Base-by-base conservation (phyloP, 2,797 vertebrate species). In the Alcedo atthis region DNA sequence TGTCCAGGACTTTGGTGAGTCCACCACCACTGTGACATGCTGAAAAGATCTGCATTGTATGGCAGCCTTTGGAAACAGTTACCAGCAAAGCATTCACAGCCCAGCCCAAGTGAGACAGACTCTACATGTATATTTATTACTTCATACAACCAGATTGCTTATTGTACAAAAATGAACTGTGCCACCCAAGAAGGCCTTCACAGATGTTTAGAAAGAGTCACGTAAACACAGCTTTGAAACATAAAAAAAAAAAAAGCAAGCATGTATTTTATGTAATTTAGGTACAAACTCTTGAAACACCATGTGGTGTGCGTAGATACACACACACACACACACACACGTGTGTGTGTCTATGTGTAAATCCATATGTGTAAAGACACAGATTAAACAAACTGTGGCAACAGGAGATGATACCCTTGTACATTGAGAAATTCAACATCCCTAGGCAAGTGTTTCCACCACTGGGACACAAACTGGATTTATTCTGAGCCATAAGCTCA, bases 101-200 rank as follows among this genome's bases (percentile, higher is more conserved):
- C 68, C 33, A 48, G 20, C 49, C 49, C 8, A 1, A 74, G 53
- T 0, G 0, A 88, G 55, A 43, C 28, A 73, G 67, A 37, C 69
- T 89, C 76, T 45, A 43, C 28, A 37, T 0, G 1, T 77, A 79
- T 25, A 5, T 96, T 96, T 96, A 96, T 97, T 97, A 87, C 42
- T 89, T 58, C 90, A 92, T 69, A 92, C n/a, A 96, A 61, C 35
- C 79, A 79, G 63, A 33, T 2, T 25, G 30, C n/a, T 26, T 51
- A 77, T 10, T 81, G 43, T 58, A 76, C 64, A 85, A 81, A 85
- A 91, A 70, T 63, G 67, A 77, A 81, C 59, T 85, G 81, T 62
- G 80, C 75, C 57, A 91, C 84, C 63, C 67, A 80, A 61, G 32
- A 54, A 62, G 85, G 53, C 42, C 37, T 79, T 92, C 78, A 74